Evolutionary conservation across 1,140 invertebrate genomes (phyloP).

Genomic region (Colletes gigas): DNA sequence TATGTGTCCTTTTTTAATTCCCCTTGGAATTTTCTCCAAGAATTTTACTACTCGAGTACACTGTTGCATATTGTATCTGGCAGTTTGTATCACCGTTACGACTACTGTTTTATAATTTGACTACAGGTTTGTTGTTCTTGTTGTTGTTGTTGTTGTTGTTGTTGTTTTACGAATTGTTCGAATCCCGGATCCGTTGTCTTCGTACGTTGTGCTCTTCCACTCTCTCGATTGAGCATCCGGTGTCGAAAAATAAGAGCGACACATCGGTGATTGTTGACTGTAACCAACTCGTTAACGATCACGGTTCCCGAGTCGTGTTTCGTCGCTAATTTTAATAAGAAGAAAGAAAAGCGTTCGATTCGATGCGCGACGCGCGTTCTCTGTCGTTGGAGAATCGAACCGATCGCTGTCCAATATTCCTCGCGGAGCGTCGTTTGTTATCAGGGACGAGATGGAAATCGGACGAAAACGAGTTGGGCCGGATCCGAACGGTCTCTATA

Average conservation of each 20-base stretch:
- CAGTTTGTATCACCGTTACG: constrained; percentile 63
- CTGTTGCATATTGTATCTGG: constrained; percentile 59
- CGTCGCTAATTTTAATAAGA: no score
- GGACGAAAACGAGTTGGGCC: constrained; percentile 42
- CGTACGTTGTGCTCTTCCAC: not conserved
- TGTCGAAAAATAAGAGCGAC: constrained; percentile 11
- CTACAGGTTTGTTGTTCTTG: constrained; percentile 21
- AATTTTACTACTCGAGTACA: constrained; percentile 58
- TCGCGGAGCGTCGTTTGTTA: not conserved
- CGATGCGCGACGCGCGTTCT: no score
- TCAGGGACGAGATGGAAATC: not conserved
- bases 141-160: not conserved
- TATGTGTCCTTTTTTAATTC: constrained; percentile 11
- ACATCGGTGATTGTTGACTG: not conserved
- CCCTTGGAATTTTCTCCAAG: constrained; percentile 5
- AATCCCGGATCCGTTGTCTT: constrained; percentile 11
- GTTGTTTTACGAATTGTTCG: constrained; percentile 8
- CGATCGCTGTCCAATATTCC: not conserved
- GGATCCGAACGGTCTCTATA: constrained; percentile 22
- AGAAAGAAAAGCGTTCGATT: not conserved
- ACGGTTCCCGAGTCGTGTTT: not conserved
- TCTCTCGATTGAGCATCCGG: not conserved
- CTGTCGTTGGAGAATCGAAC: no score
- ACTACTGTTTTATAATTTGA: constrained; percentile 58
- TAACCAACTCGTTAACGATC: constrained; percentile 20